Evolutionary conservation across 2,888 invertebrate species (phyloP), one percentile per base, ranked within the genome.

Genomic region (Cryptophagus acutangulus): DNA sequence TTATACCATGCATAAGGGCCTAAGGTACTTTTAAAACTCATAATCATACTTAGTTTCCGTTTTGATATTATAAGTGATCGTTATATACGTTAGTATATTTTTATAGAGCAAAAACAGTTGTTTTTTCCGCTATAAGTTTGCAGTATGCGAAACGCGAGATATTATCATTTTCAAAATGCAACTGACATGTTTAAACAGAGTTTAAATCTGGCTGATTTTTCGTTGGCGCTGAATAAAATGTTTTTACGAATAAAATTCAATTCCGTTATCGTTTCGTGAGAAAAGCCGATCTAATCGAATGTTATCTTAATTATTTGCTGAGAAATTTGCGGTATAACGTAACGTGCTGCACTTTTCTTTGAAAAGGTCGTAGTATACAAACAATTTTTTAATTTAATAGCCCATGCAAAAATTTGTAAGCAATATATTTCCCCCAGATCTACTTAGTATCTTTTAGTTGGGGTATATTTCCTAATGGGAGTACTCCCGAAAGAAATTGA

Each of bases 121-220:
- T 29, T 8, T 8, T 20, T 24, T 2, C 38, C 41, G 14, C 36
- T 3, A 26, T 26, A 26, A 12, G 20, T 35, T 43, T 41, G 41
- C 40, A 41, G 36, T 40, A 41, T 45, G 36, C 34, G 38, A 36
- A 46, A 46, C 46, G 46, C 38, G 46, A 44, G 43, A 43, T 43
- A 16, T 14, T 36, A 46, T 44, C 43, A 26, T n/a, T n/a, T n/a
- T 18, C 33, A 38, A 38, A 40, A 43, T 43, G 43, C 46, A 38
- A 38, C 10, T 41, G 43, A 46, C 43, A 43, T 46, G 43, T 38
- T 45, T 37, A 40, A 40, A 43, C 30, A 33, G 33, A 45, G 42
- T 45, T 46, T 42, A 45, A 39, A 45, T 45, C 45, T 15, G n/a
- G n/a, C n/a, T n/a, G n/a, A n/a, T n/a, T n/a, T n/a, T n/a, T n/a